phyloP scores from a whole-genome alignment of 1,140 invertebrate species.

The Apis florea region DNA sequence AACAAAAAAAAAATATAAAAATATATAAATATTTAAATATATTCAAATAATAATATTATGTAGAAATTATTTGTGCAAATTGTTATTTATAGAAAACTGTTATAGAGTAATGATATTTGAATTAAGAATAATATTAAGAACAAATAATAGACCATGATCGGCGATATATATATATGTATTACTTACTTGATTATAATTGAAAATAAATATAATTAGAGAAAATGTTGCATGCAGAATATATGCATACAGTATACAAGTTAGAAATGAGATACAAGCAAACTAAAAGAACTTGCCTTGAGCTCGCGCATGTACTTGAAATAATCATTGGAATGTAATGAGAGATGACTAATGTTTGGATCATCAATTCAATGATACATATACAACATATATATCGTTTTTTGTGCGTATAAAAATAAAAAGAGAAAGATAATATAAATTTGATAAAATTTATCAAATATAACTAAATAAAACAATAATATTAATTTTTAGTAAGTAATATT shows the following conservation, averaged over 20 bases:
- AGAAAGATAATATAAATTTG: not conserved
- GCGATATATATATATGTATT: not conserved
- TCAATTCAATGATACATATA: constrained; percentile 53
- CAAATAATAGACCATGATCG: too few relatives aligned
- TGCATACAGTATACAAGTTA: not conserved
- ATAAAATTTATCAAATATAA: not conserved
- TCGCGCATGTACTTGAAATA: constrained; percentile 41
- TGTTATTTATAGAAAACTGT: not conserved
- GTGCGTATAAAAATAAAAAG: not conserved
- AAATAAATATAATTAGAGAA: not conserved
- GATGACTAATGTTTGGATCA: constrained; percentile 70
- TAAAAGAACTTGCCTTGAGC: constrained; percentile 67
- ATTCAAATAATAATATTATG: constrained; percentile 46
- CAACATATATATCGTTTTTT: constrained; percentile 3
- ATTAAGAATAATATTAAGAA: not conserved
- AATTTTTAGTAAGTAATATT: not conserved
- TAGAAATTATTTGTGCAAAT: constrained; percentile 25
- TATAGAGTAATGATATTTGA: not conserved
- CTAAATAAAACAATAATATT: not conserved
- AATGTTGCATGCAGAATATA: not conserved
- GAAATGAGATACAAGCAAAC: constrained; percentile 17
- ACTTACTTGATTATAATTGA: constrained; percentile 4
- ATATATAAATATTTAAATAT: constrained; percentile 1
- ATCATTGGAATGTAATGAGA: constrained; percentile 48
- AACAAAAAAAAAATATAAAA: constrained; percentile 18